Evolutionary conservation across 2,113 vertebrate species (phyloP).

Genomic region (Antigone vipio): DNA sequence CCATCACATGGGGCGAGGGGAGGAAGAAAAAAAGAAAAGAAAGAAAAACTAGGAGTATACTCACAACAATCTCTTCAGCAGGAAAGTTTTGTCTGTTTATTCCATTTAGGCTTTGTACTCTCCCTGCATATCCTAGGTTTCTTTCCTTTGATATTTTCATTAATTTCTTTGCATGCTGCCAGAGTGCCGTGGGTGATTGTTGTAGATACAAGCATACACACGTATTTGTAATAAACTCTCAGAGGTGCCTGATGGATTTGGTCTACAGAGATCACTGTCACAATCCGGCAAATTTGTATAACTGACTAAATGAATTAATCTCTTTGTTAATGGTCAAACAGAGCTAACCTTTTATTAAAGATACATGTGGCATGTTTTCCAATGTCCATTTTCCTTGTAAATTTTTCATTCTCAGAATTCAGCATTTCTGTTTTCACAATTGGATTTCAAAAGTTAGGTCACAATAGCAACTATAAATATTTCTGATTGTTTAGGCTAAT

Average conservation of each 20-base stretch:
- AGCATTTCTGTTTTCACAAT: neutral
- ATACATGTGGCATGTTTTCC: neutral
- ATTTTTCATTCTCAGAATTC: neutral
- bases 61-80: neutral
- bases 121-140: neutral
- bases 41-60: neutral
- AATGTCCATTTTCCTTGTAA: neutral
- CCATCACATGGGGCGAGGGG: neutral
- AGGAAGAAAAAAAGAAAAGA: neutral
- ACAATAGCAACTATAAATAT: neutral
- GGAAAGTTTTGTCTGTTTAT: neutral
- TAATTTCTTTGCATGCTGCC: neutral
- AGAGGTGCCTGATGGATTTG: neutral
- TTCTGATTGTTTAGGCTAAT: neutral
- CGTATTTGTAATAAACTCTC: neutral
- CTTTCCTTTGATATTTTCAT: neutral
- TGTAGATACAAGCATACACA: neutral
- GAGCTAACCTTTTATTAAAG: neutral
- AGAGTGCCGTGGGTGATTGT: neutral
- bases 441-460: neutral
- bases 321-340: neutral
- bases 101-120: neutral
- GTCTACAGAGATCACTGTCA: neutral
- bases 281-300: neutral
- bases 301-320: accelerated